Percentiles rank a stretch among this genome's conserved stretches.
Evolutionary conservation across 2,113 vertebrate species (phyloP).

Genomic region (Nematolebias whitei): DNA sequence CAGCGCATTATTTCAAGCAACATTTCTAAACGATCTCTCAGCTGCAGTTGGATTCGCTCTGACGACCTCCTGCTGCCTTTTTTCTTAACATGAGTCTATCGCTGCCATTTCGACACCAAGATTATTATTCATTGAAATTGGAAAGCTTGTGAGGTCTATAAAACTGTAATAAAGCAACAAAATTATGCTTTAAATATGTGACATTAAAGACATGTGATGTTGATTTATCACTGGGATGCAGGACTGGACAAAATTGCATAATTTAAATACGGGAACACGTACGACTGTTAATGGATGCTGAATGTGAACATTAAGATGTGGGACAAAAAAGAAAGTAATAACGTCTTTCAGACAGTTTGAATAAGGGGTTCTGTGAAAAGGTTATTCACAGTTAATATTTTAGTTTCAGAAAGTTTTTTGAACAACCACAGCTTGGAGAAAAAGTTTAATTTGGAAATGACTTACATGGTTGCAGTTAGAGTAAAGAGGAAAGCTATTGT

Average conservation of each 20-base stretch:
- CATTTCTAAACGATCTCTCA: slow-evolving; percentile 32
- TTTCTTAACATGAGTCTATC: slow-evolving; percentile 20
- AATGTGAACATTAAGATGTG: slow-evolving; percentile 17
- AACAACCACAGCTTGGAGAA: too few relatives aligned
- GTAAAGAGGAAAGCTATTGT: too few relatives aligned
- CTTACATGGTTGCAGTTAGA: too few relatives aligned
- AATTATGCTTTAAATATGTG: background rate
- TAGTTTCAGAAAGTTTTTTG: too few relatives aligned
- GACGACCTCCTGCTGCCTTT: slow-evolving; percentile 1
- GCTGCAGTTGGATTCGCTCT: slow-evolving; percentile 8
- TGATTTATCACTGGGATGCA: background rate
- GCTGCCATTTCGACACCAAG: slow-evolving; percentile 12
- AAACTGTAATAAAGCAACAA: background rate
- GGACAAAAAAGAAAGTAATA: slow-evolving; percentile 11
- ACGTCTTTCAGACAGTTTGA: too few relatives aligned
- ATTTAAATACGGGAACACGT: background rate
- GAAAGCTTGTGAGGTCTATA: slow-evolving; percentile 4
- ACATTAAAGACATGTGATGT: background rate
- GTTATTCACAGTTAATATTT: too few relatives aligned
- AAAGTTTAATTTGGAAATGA: too few relatives aligned
- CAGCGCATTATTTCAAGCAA: slow-evolving; percentile 42
- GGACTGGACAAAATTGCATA: background rate
- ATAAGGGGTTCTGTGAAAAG: background rate
- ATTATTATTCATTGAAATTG: slow-evolving; percentile 33
- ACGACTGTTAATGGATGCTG: background rate